Evolutionary conservation across 2,113 vertebrate genomes (phyloP).

Genomic region (Octodon degus): DNA sequence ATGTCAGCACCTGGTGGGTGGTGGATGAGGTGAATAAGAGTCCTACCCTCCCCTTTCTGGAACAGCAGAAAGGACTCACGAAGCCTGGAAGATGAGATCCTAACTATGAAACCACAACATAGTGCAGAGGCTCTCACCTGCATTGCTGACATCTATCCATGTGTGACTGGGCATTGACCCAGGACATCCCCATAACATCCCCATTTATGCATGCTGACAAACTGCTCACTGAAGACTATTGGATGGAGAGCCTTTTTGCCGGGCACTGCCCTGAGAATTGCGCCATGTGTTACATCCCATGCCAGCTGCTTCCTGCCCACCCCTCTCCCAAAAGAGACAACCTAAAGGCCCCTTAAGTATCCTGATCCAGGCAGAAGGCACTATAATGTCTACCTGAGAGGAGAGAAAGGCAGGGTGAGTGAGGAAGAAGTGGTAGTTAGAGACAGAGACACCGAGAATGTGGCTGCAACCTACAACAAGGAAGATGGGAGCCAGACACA

Average conservation of each 20-base stretch:
- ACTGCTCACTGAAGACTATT: no score
- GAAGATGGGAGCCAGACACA: not conserved
- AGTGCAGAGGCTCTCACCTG: not conserved
- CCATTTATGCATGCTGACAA: not conserved
- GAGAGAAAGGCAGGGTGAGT: no score
- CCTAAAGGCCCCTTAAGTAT: not conserved
- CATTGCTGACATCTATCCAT: not conserved
- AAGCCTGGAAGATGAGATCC: not conserved
- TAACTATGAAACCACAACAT: not conserved
- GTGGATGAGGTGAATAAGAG: not conserved
- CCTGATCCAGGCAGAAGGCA: not conserved
- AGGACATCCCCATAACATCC: not conserved
- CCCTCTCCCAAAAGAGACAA: no score
- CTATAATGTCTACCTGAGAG: accelerated
- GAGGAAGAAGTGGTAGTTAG: not conserved
- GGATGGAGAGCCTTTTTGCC: no score
- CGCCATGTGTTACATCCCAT: no score
- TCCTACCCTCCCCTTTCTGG: not conserved
- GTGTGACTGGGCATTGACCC: not conserved
- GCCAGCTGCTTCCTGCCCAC: not conserved
- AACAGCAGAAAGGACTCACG: no score
- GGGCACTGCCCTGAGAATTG: not conserved
- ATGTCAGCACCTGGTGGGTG: not conserved
- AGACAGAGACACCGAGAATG: not conserved
- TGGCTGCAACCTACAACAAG: not conserved